phyloP scores from a whole-genome alignment of 1,140 invertebrate genomes.

The Antheraea mylitta region DNA sequence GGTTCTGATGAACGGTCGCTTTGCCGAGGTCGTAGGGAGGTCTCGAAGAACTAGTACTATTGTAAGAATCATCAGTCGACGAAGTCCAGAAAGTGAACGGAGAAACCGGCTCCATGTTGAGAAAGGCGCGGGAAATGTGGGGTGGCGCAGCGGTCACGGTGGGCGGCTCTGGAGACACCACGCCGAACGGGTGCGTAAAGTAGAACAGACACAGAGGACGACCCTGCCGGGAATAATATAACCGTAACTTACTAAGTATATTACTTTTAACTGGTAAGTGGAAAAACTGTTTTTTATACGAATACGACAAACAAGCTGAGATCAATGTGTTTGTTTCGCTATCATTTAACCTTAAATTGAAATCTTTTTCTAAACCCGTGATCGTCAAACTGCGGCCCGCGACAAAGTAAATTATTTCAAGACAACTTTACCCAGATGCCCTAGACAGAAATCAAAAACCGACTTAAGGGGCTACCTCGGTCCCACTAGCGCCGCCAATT shows the following conservation, averaged over 20 bases:
- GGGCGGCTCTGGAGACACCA: conserved; percentile 72
- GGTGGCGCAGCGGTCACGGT: conserved; percentile 42
- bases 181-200: conserved; percentile 76
- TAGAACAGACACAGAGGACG: conserved; percentile 74
- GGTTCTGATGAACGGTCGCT: conserved; percentile 35
- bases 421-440: too few relatives aligned
- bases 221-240: conserved; percentile 33
- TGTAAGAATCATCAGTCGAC: conserved; percentile 4
- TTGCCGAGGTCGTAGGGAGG: conserved; percentile 38
- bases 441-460: too few relatives aligned
- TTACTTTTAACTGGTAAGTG: too few relatives aligned
- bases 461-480: too few relatives aligned
- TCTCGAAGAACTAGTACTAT: conserved; percentile 14
- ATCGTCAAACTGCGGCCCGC: too few relatives aligned
- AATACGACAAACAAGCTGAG: too few relatives aligned
- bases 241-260: background rate
- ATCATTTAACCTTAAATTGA: too few relatives aligned
- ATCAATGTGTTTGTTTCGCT: too few relatives aligned
- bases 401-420: too few relatives aligned
- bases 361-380: too few relatives aligned
- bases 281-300: too few relatives aligned
- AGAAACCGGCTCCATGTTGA: conserved; percentile 51
- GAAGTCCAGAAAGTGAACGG: conserved; percentile 30
- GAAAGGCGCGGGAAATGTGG: conserved; percentile 42
- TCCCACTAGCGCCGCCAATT: too few relatives aligned